These are phyloP conservation scores for Myiotriccus ornatus DNA, from an alignment of 2,797 vertebrate species.

Conservation along the genomic window DNA sequence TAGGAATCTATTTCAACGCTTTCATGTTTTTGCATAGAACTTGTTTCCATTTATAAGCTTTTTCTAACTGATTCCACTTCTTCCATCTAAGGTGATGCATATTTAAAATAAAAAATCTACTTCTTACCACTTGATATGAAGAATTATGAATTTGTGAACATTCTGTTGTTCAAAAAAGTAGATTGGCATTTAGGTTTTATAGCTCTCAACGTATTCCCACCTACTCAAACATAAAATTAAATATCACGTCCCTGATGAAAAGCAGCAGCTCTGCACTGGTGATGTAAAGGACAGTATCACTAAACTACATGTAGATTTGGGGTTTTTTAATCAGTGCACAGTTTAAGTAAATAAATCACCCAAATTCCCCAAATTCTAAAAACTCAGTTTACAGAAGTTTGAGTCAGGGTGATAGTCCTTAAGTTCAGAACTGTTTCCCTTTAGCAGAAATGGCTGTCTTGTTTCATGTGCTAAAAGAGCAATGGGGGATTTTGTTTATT, in stretches of 20 bases:
- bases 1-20: background rate
- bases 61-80: background rate
- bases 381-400: background rate
- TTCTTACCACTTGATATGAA: constrained; percentile 5
- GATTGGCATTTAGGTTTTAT: constrained; percentile 52
- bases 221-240: constrained; percentile 63
- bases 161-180: constrained; percentile 54
- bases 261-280: constrained; percentile 32
- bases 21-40: background rate
- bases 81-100: constrained; percentile 34
- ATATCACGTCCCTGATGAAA: constrained; percentile 42
- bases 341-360: background rate
- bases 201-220: constrained; percentile 41
- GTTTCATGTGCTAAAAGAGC: background rate
- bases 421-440: background rate
- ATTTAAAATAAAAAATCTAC: background rate
- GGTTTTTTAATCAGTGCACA: background rate
- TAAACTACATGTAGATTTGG: background rate
- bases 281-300: constrained; percentile 26
- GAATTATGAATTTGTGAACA: constrained; percentile 8
- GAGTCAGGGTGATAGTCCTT: background rate
- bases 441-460: background rate
- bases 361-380: background rate
- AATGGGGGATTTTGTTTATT: background rate
- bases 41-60: constrained; percentile 10